A percentile compares a stretch with the other conserved stretches of the same genome.
Evolutionary conservation across 2,113 vertebrate genomes (phyloP).

Genomic region (Xiphias gladius): DNA sequence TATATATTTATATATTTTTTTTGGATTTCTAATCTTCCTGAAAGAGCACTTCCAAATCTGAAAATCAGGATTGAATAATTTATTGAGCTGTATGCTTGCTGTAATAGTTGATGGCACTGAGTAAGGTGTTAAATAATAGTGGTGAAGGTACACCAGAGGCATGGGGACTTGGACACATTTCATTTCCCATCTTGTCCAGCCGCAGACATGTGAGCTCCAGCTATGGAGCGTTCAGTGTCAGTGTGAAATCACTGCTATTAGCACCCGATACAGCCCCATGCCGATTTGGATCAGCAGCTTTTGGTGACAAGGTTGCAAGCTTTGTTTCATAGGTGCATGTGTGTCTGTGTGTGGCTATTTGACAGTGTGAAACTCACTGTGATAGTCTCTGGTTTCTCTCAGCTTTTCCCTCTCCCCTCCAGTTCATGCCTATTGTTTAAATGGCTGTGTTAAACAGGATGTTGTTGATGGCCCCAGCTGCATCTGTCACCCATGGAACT

Average conservation of each 20-base stretch:
- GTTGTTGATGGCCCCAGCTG: constrained; percentile 70
- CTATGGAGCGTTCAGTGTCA: constrained; percentile 17
- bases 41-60: constrained; percentile 7
- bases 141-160: constrained; percentile 26
- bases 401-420: constrained; percentile 56
- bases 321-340: constrained; percentile 41
- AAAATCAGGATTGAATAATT: constrained; percentile 21
- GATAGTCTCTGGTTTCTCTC: constrained; percentile 57
- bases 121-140: constrained; percentile 22
- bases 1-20: background rate
- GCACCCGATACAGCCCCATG: constrained; percentile 47
- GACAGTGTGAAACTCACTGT: constrained; percentile 64
- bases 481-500: constrained; percentile 87
- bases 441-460: constrained; percentile 74
- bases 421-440: constrained; percentile 67
- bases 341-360: constrained; percentile 37
- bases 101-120: background rate
- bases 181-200: constrained; percentile 27
- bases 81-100: background rate
- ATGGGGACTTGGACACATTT: constrained; percentile 29
- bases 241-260: constrained; percentile 62
- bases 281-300: constrained; percentile 57
- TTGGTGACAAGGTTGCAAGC: constrained; percentile 61
- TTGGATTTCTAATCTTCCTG: background rate
- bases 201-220: constrained; percentile 37